Evolutionary conservation across 2,113 vertebrate species (phyloP), one percentile per base, ranked within the genome.

Genomic region (Elephantulus edwardii): DNA sequence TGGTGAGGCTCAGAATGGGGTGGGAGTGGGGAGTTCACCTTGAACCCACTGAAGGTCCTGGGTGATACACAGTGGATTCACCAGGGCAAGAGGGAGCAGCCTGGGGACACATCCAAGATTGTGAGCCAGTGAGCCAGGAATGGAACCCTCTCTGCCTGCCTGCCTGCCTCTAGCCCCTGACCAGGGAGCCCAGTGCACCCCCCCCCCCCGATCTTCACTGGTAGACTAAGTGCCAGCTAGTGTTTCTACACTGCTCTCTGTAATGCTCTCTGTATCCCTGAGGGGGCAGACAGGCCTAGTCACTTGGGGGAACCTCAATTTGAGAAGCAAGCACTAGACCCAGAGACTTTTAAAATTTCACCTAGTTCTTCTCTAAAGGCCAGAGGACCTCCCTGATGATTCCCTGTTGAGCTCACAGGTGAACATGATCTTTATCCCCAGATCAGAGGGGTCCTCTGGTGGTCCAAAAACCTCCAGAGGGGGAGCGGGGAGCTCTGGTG

Each of bases 1-100:
- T 1, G 99, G 99, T 99, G 97, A 98, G 98, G 79, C 54, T 0
- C 35, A 22, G 72, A 26, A 20, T 22, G 20, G 54, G 20, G 54
- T 5, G 8, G 28, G 26, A 26, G 58, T 24, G 58, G 24, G 28
- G 24, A 26, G 58, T 60, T 60, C 26, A 26, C 58, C 26, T 30
- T 60, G 58, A 28, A 26, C 58, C 58, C 58, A 28, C 2, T 3
- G 64, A 30, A 74, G 68, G 66, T 50, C 26, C 62, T n/a, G 52
- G 46, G n/a, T 50, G 16, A 48, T 66, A 46, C 40, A 13, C 38
- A 24, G 79, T 64, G 46, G 33, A 24, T 75, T 79, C 58, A 38
- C 64, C 71, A 48, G 28, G 38, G 20, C 46, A 26, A 66, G 17
- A 30, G n/a, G 77, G 52, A 7, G 3, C 28, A 44, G 44, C 81